Conservation (phyloP, 2,113 vertebrate species). For the Hippocampus barbouri region DNA sequence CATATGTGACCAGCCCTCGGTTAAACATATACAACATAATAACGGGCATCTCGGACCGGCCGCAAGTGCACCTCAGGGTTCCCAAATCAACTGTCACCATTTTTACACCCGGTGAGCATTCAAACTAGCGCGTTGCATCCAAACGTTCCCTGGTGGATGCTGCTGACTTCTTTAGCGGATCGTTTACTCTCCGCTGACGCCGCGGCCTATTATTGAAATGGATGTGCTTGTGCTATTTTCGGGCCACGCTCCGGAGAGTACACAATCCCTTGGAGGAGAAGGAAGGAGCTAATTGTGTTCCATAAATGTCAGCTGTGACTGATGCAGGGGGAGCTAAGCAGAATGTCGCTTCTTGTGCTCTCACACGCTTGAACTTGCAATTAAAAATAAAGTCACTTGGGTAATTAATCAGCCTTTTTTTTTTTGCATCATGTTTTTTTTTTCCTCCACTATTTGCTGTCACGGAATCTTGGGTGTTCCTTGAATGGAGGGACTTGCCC, state of each 20-base stretch:
- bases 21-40: neutral
- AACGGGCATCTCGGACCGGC: neutral
- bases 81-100: neutral
- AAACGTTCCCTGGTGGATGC: neutral
- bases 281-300: constrained; percentile 66
- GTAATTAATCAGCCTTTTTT: constrained; percentile 31
- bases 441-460: neutral
- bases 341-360: constrained; percentile 38
- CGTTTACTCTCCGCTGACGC: constrained; percentile 1
- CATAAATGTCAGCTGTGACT: constrained; percentile 69
- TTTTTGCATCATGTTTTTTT: neutral
- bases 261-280: constrained; percentile 41
- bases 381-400: neutral
- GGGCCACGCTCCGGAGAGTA: constrained; percentile 52
- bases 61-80: neutral
- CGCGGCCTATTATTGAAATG: constrained; percentile 58
- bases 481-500: neutral
- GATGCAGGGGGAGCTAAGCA: constrained; percentile 55
- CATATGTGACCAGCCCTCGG: too few species aligned
- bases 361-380: constrained; percentile 18
- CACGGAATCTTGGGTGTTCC: constrained; percentile 6
- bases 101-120: too few species aligned
- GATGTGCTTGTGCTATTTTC: constrained; percentile 63
- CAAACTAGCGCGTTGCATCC: neutral
- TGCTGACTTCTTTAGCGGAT: constrained; percentile 4